Conservation (phyloP, 2,113 vertebrate genomes). For the Lasiurus cinereus region DNA sequence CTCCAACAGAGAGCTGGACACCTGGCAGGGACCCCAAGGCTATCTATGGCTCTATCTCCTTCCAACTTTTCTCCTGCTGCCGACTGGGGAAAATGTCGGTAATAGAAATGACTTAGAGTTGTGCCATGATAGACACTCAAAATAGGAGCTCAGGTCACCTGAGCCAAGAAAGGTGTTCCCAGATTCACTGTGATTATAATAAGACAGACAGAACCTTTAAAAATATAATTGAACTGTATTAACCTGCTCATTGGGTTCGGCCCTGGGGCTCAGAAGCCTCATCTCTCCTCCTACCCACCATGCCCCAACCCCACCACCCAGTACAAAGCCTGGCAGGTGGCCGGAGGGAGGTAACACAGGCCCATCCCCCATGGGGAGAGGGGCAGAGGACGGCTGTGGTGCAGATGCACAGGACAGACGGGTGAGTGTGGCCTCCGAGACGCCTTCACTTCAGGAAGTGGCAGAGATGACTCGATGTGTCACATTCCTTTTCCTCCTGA, state of each 20-base stretch:
- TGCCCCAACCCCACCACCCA: rapidly evolving
- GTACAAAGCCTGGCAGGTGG: background rate
- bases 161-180: background rate
- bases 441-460: constrained; percentile 56
- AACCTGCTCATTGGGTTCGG: too few relatives aligned
- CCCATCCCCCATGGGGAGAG: rapidly evolving
- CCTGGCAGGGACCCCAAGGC: background rate
- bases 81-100: background rate
- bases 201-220: background rate
- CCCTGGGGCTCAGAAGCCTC: background rate
- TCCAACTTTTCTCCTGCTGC: too few relatives aligned
- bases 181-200: background rate
- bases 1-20: background rate
- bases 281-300: too few relatives aligned
- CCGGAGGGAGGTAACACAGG: rapidly evolving
- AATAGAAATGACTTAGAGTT: background rate
- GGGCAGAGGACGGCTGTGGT: rapidly evolving
- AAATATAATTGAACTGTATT: background rate
- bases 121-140: background rate
- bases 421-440: background rate
- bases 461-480: constrained; percentile 54
- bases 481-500: constrained; percentile 73
- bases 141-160: background rate
- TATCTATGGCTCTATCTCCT: background rate
- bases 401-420: rapidly evolving